These are phyloP conservation scores for Patella depressa DNA, from an alignment of 2,888 invertebrate species.

Conservation along the genomic window DNA sequence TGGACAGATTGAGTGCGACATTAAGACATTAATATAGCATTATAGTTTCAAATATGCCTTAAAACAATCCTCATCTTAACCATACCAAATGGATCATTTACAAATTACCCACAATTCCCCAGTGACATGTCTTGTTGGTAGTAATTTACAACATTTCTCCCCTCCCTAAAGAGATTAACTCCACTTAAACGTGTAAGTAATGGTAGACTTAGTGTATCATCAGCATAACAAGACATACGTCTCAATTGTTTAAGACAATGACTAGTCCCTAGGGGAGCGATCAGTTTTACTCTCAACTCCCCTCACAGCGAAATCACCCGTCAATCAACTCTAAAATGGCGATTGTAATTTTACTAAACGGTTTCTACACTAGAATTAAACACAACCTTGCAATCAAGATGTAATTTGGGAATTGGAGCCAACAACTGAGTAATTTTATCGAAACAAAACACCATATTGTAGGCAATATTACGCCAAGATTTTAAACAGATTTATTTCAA, in stretches of 20 bases:
- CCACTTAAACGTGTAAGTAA: neutral
- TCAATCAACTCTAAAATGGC: conserved; percentile 6
- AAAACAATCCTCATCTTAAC: neutral
- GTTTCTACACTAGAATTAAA: conserved; percentile 3
- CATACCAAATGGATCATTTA: neutral
- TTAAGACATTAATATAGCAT: no score
- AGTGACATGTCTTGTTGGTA: neutral
- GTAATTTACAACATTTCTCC: conserved; percentile 4
- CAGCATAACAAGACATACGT: conserved; percentile 1
- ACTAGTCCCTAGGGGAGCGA: neutral
- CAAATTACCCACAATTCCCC: conserved; percentile 6
- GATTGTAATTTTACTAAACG: conserved; percentile 2
- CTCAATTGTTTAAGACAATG: conserved; percentile 4
- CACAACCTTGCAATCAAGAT: neutral
- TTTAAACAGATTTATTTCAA: no score
- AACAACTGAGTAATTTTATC: neutral
- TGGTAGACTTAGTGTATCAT: neutral
- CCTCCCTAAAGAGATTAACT: neutral
- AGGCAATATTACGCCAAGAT: no score
- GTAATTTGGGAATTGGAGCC: conserved; percentile 4
- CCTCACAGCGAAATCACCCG: neutral
- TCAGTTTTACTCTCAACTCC: neutral
- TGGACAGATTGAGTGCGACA: no score
- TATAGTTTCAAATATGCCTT: no score
- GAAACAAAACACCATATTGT: neutral